phyloP scores from a whole-genome alignment of 2,113 vertebrate genomes.

The Xenus cinereus region DNA sequence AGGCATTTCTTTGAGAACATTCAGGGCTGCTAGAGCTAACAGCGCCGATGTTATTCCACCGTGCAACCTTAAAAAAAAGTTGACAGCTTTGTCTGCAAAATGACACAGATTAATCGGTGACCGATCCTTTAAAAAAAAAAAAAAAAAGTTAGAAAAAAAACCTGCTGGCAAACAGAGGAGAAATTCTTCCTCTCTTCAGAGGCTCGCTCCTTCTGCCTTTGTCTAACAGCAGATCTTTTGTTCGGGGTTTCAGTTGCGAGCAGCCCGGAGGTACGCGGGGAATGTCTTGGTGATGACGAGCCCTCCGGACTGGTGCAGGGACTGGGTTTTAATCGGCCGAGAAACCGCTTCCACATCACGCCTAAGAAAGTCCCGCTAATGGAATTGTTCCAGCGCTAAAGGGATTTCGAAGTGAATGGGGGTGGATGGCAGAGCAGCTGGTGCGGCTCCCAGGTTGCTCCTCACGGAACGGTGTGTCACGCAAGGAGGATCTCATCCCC shows the following conservation, averaged over 20 bases:
- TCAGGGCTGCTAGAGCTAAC: background rate
- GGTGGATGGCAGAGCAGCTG: background rate
- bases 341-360: background rate
- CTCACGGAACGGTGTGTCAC: accelerated
- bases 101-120: background rate
- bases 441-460: background rate
- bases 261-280: background rate
- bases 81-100: background rate
- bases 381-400: slow-evolving; percentile 60
- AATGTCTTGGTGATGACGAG: background rate
- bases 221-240: slow-evolving; percentile 59
- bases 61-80: background rate
- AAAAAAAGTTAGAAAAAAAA: background rate
- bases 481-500: background rate
- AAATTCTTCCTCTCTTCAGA: background rate
- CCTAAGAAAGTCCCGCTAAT: slow-evolving; percentile 29
- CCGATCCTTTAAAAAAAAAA: background rate
- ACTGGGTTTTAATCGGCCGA: background rate
- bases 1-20: slow-evolving; percentile 48
- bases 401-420: slow-evolving; percentile 41
- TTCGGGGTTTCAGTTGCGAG: slow-evolving; percentile 28
- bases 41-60: background rate
- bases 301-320: background rate
- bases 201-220: slow-evolving; percentile 29
- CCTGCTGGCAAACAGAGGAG: background rate